A percentile compares a stretch with the other conserved stretches of the same genome.
phyloP scores from a whole-genome alignment of 1,140 invertebrate species.

The Drosophila lacteicornis region DNA sequence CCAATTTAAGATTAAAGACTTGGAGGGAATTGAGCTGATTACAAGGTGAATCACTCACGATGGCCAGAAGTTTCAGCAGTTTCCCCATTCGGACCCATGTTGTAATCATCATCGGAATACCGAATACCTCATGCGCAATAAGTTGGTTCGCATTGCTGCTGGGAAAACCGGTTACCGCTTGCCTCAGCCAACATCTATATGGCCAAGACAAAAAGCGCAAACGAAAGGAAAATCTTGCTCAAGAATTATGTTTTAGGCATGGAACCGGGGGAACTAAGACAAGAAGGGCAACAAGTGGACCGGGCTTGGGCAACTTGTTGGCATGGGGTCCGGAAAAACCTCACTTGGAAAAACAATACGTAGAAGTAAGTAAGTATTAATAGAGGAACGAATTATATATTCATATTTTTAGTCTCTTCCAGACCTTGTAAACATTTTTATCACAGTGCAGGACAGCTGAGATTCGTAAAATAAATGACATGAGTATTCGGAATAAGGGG shows the following conservation, averaged over 20 bases:
- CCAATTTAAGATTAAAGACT: slow-evolving; percentile 7
- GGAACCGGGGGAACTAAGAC: neutral
- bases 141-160: slow-evolving; percentile 24
- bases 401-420: neutral
- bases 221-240: slow-evolving; percentile 51
- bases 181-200: slow-evolving; percentile 11
- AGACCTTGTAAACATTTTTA: neutral
- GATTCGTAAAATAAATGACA: slow-evolving; percentile 7
- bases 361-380: neutral
- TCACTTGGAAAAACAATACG: neutral
- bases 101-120: slow-evolving; percentile 40
- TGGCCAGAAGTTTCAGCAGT: slow-evolving; percentile 12
- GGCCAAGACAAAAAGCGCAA: slow-evolving; percentile 15
- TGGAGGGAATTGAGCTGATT: slow-evolving; percentile 3
- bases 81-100: slow-evolving; percentile 30
- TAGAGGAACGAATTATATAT: too few species aligned
- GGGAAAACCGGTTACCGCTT: slow-evolving; percentile 47
- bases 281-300: slow-evolving; percentile 44
- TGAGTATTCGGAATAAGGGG: slow-evolving; percentile 7
- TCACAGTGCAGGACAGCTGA: slow-evolving; percentile 3
- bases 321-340: neutral
- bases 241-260: slow-evolving; percentile 29
- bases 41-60: slow-evolving; percentile 15
- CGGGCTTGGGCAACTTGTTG: slow-evolving; percentile 15
- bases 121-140: slow-evolving; percentile 44